Conservation (phyloP, 2,113 vertebrate genomes). For the Mustela lutreola region DNA sequence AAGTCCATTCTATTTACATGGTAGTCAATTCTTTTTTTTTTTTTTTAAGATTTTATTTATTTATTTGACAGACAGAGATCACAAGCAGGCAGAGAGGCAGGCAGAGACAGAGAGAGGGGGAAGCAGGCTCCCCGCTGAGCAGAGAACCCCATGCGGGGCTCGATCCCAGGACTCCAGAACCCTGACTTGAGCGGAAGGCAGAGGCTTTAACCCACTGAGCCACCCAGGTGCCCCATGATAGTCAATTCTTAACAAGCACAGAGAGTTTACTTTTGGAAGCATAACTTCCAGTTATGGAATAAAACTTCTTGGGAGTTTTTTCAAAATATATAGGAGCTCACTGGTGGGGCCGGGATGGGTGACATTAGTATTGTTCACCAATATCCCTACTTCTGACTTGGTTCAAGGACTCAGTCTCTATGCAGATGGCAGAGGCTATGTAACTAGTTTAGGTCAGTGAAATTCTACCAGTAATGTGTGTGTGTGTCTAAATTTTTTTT, state of each 20-base stretch:
- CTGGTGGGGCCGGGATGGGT: background rate
- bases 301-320: background rate
- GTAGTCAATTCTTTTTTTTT: background rate
- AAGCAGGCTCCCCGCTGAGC: no score
- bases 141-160: no score
- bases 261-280: slow-evolving; percentile 25
- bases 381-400: background rate
- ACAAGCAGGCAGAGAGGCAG: no score
- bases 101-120: no score
- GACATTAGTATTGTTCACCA: background rate
- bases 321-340: background rate
- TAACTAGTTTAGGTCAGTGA: slow-evolving; percentile 8
- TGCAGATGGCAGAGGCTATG: background rate
- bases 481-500: no score
- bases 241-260: background rate
- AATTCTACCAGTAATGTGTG: background rate
- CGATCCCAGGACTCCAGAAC: no score
- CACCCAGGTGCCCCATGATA: background rate
- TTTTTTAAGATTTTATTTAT: no score
- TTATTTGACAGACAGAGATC: no score
- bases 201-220: no score
- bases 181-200: no score
- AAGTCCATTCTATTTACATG: background rate
- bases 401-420: background rate
- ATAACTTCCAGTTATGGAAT: background rate